Percentiles rank a stretch among this genome's conserved stretches.
Conservation (phyloP, 1,140 invertebrate species). For the Drosophila carrolli region DNA sequence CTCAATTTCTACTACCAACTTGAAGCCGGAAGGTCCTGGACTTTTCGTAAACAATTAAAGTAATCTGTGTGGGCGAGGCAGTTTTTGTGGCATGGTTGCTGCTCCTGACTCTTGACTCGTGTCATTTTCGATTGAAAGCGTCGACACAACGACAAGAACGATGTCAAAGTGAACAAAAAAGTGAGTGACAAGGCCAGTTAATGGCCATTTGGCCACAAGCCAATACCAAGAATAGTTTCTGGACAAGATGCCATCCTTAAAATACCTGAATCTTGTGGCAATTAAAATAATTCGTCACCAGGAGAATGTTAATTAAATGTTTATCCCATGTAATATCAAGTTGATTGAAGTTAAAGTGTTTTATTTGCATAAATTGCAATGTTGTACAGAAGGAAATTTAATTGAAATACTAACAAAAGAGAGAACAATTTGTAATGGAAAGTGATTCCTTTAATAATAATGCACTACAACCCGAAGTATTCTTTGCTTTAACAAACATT, state of each 20-base stretch:
- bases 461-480: too few relatives aligned
- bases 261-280: slow-evolving; percentile 27
- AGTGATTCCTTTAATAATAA: too few relatives aligned
- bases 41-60: slow-evolving; percentile 65
- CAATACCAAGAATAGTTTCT: slow-evolving; percentile 30
- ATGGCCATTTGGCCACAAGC: slow-evolving; percentile 34
- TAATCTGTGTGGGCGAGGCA: slow-evolving; percentile 57
- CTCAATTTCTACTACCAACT: slow-evolving; percentile 4
- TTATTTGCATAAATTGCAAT: slow-evolving; percentile 30
- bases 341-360: slow-evolving; percentile 4
- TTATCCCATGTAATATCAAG: neutral
- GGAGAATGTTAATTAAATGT: slow-evolving; percentile 43
- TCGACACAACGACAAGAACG: slow-evolving; percentile 23
- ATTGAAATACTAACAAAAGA: too few relatives aligned
- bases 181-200: slow-evolving; percentile 58
- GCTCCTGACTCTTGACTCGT: slow-evolving; percentile 70
- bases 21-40: slow-evolving; percentile 1
- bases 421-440: too few relatives aligned
- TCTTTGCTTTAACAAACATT: too few relatives aligned
- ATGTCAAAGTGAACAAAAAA: slow-evolving; percentile 38
- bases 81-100: slow-evolving; percentile 30
- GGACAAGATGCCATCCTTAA: slow-evolving; percentile 20
- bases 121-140: slow-evolving; percentile 57
- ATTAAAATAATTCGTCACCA: slow-evolving; percentile 33
- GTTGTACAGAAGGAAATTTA: too few relatives aligned